phyloP scores from a whole-genome alignment of 2,113 vertebrate species.

The Alouatta palliata region DNA sequence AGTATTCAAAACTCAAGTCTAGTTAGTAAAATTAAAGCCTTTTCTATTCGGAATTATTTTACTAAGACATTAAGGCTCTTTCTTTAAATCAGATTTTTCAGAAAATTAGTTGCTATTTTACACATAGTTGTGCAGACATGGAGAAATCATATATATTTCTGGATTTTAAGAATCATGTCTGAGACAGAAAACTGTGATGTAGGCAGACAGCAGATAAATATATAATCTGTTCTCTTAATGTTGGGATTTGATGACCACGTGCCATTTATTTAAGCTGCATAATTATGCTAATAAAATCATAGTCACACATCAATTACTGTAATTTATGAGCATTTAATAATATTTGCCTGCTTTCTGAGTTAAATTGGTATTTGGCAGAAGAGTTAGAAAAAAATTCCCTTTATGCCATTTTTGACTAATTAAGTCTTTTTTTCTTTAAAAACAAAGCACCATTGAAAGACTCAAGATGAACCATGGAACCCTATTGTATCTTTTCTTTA shows the following conservation, averaged over 20 bases:
- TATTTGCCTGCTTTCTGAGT: not conserved
- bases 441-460: not conserved
- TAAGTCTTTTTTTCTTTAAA: not conserved
- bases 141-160: not conserved
- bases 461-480: not conserved
- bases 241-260: not conserved
- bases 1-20: not conserved
- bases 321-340: not conserved
- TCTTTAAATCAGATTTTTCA: not conserved
- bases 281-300: not conserved
- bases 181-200: not conserved
- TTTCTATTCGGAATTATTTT: not conserved
- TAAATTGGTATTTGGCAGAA: not conserved
- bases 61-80: not conserved
- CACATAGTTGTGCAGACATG: not conserved
- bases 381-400: not conserved
- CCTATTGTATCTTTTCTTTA: not conserved
- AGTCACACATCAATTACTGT: not conserved
- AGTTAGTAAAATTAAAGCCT: not conserved
- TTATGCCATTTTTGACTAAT: slow-evolving; percentile 1
- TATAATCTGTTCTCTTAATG: not conserved
- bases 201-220: not conserved
- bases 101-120: slow-evolving; percentile 23
- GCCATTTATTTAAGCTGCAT: not conserved
- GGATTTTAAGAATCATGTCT: not conserved